phyloP scores from a whole-genome alignment of 2,113 vertebrate species.

The Promerops cafer region DNA sequence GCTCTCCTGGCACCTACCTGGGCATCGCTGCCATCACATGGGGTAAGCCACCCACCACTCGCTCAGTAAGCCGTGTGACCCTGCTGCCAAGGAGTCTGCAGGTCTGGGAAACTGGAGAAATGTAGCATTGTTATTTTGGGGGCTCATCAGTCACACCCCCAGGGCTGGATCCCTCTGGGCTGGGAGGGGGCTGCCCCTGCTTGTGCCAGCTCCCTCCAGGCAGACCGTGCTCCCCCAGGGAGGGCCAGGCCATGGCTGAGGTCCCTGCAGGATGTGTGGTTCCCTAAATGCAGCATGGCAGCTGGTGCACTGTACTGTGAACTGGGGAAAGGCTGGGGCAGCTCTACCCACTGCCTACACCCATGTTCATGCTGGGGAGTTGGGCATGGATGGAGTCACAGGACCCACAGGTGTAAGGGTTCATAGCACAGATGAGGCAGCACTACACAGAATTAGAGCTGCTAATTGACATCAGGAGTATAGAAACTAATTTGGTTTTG shows the following conservation, averaged over 20 bases:
- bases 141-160: background rate
- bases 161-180: background rate
- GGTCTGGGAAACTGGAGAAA: background rate
- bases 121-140: background rate
- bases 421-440: background rate
- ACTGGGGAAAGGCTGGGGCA: background rate
- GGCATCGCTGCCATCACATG: constrained; percentile 2
- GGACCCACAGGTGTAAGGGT: background rate
- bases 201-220: background rate
- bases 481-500: background rate
- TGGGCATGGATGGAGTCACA: fast-evolving
- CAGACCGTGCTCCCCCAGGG: fast-evolving
- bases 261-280: background rate
- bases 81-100: background rate
- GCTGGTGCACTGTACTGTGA: background rate
- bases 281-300: background rate
- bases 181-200: background rate
- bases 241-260: fast-evolving
- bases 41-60: background rate
- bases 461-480: background rate
- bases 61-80: fast-evolving
- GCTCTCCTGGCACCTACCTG: background rate
- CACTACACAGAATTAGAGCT: background rate
- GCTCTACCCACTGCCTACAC: background rate
- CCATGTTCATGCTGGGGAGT: fast-evolving